These are phyloP conservation scores for Terebella lapidaria DNA, from an alignment of 2,888 invertebrate genomes.

Conservation along the genomic window DNA sequence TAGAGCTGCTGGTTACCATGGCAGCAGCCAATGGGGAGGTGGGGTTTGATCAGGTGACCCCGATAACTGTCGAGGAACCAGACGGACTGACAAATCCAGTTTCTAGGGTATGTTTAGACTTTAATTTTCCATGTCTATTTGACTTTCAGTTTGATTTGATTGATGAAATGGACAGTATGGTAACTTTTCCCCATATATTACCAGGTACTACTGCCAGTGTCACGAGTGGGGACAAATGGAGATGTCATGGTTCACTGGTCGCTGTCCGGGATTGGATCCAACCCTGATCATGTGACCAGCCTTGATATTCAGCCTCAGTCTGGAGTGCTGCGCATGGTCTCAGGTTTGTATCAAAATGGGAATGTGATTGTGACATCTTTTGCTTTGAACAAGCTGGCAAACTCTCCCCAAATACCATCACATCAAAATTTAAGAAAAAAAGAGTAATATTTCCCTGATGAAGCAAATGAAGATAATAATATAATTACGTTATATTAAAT, in stretches of 20 bases:
- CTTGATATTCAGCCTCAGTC: constrained; percentile 32
- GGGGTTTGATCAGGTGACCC: constrained; percentile 32
- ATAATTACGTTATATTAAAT: no score
- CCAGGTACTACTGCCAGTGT: constrained; percentile 20
- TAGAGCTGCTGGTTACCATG: constrained; percentile 31
- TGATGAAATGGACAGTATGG: no score
- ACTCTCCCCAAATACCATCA: no score
- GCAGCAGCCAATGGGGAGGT: constrained; percentile 48
- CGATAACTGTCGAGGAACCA: background rate
- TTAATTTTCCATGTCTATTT: no score
- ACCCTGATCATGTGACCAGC: constrained; percentile 29
- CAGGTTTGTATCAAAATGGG: constrained; percentile 39
- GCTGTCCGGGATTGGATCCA: constrained; percentile 29
- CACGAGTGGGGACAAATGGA: constrained; percentile 45
- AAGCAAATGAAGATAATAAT: no score
- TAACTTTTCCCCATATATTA: no score
- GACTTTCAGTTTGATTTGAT: no score
- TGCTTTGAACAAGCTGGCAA: no score
- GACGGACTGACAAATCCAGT: background rate
- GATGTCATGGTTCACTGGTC: constrained; percentile 40
- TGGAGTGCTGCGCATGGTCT: constrained; percentile 34
- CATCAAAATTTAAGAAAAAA: no score
- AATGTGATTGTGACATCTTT: no score
- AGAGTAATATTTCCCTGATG: no score
- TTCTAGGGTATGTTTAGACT: no score